Conservation (phyloP, 2,113 vertebrate species). For the Gulo gulo region DNA sequence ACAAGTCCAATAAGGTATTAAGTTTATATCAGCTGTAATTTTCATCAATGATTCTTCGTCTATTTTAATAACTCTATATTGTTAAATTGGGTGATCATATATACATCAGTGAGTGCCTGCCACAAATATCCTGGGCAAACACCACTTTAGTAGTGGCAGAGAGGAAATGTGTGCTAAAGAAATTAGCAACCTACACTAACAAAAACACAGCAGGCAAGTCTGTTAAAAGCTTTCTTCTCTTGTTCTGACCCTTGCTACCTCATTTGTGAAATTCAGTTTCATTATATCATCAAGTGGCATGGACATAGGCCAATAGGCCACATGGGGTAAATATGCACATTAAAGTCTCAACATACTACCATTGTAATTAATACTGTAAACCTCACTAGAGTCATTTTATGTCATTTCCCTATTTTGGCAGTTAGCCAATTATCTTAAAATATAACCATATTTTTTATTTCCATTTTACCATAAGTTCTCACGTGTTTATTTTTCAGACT, state of each 20-base stretch:
- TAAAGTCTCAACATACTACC: background rate
- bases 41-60: background rate
- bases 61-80: background rate
- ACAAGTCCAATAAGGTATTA: background rate
- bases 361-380: conserved; percentile 12
- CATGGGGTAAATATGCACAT: background rate
- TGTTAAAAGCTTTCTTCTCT: background rate
- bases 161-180: background rate
- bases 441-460: background rate
- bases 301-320: background rate
- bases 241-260: background rate
- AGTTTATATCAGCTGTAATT: background rate
- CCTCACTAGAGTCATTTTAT: background rate
- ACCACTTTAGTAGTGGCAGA: background rate
- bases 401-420: background rate
- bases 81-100: background rate
- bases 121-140: background rate
- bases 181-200: background rate
- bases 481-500: background rate
- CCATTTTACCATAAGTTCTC: background rate
- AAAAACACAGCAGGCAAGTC: background rate
- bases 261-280: background rate
- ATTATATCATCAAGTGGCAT: background rate
- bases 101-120: background rate
- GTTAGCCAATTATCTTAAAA: background rate